These are phyloP conservation scores for Alcis repandata DNA, from an alignment of 2,888 invertebrate genomes.

Conservation along the genomic window DNA sequence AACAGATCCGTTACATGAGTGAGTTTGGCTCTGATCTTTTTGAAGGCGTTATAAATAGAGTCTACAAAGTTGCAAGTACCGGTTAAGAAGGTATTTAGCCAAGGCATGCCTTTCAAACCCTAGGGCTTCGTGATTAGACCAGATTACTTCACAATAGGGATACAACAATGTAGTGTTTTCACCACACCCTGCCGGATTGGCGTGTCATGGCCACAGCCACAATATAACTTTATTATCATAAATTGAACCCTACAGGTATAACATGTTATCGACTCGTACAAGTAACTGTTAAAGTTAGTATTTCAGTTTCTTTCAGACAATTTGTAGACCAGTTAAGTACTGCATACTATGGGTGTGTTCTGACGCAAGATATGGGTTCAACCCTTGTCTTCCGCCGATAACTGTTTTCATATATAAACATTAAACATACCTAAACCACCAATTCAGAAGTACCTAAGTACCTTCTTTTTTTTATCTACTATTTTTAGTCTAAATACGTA, in stretches of 20 bases:
- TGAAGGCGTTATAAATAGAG: slow-evolving; percentile 18
- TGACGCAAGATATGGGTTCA: no score
- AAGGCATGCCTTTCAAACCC: slow-evolving; percentile 1
- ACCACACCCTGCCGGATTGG: slow-evolving; percentile 5
- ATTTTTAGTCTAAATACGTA: no score
- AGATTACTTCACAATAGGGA: slow-evolving; percentile 9
- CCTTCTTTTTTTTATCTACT: no score
- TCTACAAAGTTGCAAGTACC: slow-evolving; percentile 2
- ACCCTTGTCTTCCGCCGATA: no score
- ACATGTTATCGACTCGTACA: no score
- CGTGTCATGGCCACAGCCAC: not conserved
- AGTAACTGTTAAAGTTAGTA: no score
- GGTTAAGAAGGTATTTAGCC: slow-evolving; percentile 2
- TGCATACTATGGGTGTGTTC: no score
- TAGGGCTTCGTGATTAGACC: slow-evolving; percentile 20
- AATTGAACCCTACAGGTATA: not conserved
- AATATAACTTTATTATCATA: not conserved
- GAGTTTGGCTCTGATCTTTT: slow-evolving; percentile 7
- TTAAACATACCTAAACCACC: no score
- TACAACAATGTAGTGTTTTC: slow-evolving; percentile 10
- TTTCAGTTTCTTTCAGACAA: no score
- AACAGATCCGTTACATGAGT: not conserved
- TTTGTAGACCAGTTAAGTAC: no score
- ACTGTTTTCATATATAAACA: no score
- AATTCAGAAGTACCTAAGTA: no score